A percentile compares a stretch with the other conserved stretches of the same genome.
Evolutionary conservation across 2,113 vertebrate species (phyloP).

Genomic region (Saguinus imperator): DNA sequence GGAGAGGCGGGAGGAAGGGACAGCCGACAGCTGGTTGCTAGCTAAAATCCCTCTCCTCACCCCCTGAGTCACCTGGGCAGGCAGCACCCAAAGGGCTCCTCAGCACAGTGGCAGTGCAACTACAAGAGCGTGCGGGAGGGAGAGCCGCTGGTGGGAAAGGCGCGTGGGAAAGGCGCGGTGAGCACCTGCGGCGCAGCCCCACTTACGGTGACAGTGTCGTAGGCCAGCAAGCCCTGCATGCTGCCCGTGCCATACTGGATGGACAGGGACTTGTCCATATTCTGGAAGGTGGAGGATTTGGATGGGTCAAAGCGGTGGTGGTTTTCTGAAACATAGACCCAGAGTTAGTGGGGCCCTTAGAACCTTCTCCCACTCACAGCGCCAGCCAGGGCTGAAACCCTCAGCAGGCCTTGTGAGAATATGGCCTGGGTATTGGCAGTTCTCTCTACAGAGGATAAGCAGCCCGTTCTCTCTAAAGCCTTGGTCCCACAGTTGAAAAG

Average conservation of each 20-base stretch:
- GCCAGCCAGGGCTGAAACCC: background rate
- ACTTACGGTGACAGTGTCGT: constrained; percentile 78
- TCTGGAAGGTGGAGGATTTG: constrained; percentile 81
- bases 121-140: background rate
- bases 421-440: rapidly evolving
- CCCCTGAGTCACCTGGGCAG: background rate
- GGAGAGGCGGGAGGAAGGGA: background rate
- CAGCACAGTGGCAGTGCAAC: rapidly evolving
- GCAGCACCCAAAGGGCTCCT: background rate
- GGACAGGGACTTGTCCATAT: constrained; percentile 62
- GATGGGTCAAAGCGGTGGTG: constrained; percentile 77
- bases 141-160: rapidly evolving
- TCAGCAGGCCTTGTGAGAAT: background rate
- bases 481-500: background rate
- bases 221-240: constrained; percentile 79
- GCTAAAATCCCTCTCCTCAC: background rate
- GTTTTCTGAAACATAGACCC: constrained; percentile 72
- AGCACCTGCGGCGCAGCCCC: rapidly evolving
- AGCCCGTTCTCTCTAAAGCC: background rate
- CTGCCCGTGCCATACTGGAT: constrained; percentile 78
- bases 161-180: rapidly evolving
- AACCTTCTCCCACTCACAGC: background rate
- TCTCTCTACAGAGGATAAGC: background rate
- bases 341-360: background rate
- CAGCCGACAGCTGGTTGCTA: background rate